Evolutionary conservation across 2,113 vertebrate species (phyloP).

Genomic region (Spilogale gracilis): DNA sequence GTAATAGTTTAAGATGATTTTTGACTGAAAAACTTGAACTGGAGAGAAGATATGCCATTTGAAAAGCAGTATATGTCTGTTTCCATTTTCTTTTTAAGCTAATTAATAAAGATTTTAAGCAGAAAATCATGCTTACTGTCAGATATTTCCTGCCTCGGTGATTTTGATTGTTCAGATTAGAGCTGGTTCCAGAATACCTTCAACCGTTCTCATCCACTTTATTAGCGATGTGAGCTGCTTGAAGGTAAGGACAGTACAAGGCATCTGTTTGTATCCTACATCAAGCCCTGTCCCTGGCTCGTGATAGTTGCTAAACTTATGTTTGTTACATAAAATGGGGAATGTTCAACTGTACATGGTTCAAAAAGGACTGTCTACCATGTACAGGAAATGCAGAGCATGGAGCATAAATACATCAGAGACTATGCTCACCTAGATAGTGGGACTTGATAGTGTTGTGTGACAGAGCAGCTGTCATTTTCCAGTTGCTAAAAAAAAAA

Average conservation of each 20-base stretch:
- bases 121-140: slow-evolving; percentile 31
- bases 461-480: slow-evolving; percentile 67
- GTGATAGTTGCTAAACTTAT: neutral
- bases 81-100: neutral
- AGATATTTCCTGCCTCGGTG: neutral
- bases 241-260: neutral
- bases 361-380: neutral
- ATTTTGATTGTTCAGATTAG: slow-evolving; percentile 21
- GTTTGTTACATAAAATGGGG: slow-evolving; percentile 14
- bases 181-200: neutral
- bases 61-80: neutral
- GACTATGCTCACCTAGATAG: slow-evolving; percentile 59
- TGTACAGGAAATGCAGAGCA: neutral
- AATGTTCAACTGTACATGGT: neutral
- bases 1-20: neutral
- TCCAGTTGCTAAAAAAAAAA: slow-evolving; percentile 59
- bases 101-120: slow-evolving; percentile 41
- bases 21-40: neutral
- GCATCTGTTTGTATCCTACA: neutral
- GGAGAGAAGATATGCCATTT: neutral
- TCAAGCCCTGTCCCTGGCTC: neutral
- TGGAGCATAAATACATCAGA: neutral
- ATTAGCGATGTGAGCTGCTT: neutral
- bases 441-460: slow-evolving; percentile 66
- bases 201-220: neutral